Base-by-base conservation (phyloP, 2,113 vertebrate species). In the Ceratotherium simum region DNA sequence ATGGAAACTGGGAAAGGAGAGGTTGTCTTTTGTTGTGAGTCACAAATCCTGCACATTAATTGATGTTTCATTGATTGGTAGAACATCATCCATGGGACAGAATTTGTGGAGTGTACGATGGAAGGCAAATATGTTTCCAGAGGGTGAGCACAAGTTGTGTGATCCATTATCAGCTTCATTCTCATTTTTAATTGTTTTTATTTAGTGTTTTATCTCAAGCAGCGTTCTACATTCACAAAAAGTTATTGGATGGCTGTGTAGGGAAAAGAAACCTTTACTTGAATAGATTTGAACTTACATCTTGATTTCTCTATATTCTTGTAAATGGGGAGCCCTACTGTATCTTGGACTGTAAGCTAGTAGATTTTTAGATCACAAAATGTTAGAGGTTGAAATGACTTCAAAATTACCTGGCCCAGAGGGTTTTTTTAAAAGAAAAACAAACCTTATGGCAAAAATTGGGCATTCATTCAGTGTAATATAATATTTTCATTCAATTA, bases 401-500 rank as follows among this genome's bases (percentile, higher is more conserved):
- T 94, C 51, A 79, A 46, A 69, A 67, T 81, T 76, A 76, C 6
- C 17, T 92, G 42, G 31, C 23, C 48, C 69, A 58, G 36, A 78
- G 33, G 7, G 27, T 3, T 92, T 92, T 95, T 84, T 76, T 18
- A 51, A 81, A 62, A 48, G 29, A 16, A 56, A 79, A 91, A 89
- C 58, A 31, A 75, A 27, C 16, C 2, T 90, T 39, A 54, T 62
- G n/a, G 10, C n/a, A 87, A 93, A 85, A 69, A 70, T 64, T 80
- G 36, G 27, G n/a, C 39, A 81, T 91, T 86, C 31, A 8, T 65
- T 96, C 23, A 13, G 17, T 73, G 14, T 79, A 62, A 51, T 89
- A n/a, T 33, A n/a, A 51, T 83, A 90, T 95, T 85, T 91, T 58
- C 36, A 58, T 92, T 96, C 27, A 76, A 46, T 88, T 60, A n/a